Conservation (phyloP, 2,888 invertebrate species). For the Ellobium chinense region DNA sequence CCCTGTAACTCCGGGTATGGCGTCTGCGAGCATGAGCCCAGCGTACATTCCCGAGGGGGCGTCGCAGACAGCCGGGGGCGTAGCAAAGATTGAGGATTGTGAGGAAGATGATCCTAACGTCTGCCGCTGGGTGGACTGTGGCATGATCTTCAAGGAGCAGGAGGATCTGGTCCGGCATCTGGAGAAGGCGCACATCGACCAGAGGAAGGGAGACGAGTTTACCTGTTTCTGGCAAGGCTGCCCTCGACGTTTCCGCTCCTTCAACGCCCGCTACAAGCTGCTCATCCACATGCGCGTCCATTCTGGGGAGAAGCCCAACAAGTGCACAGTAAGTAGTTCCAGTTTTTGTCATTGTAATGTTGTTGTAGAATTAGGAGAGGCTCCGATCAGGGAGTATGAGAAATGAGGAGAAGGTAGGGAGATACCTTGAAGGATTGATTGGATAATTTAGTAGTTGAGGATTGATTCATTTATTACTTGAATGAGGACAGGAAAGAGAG, state of each 20-base stretch:
- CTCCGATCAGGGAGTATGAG: no score
- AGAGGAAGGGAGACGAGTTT: constrained; percentile 78
- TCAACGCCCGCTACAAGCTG: constrained; percentile 79
- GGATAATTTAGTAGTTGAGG: no score
- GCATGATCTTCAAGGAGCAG: constrained; percentile 72
- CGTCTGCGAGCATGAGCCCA: constrained; percentile 17
- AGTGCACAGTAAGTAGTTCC: constrained; percentile 75
- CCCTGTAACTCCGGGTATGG: background rate
- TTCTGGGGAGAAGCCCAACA: constrained; percentile 79
- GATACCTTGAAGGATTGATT: no score
- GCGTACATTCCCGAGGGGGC: constrained; percentile 37
- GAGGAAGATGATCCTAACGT: constrained; percentile 61
- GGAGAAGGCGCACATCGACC: constrained; percentile 78
- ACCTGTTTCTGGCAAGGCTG: constrained; percentile 79
- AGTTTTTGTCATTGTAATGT: no score
- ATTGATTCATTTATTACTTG: no score
- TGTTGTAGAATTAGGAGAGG: no score
- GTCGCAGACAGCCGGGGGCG: constrained; percentile 38
- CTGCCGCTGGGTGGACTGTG: constrained; percentile 78
- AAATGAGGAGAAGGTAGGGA: no score
- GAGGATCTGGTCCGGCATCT: constrained; percentile 78
- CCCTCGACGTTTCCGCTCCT: constrained; percentile 75
- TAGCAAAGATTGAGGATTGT: constrained; percentile 66
- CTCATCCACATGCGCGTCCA: constrained; percentile 79
- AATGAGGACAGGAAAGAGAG: no score